Conservation (phyloP, 2,113 vertebrate genomes). For the Nycticorax nycticorax region DNA sequence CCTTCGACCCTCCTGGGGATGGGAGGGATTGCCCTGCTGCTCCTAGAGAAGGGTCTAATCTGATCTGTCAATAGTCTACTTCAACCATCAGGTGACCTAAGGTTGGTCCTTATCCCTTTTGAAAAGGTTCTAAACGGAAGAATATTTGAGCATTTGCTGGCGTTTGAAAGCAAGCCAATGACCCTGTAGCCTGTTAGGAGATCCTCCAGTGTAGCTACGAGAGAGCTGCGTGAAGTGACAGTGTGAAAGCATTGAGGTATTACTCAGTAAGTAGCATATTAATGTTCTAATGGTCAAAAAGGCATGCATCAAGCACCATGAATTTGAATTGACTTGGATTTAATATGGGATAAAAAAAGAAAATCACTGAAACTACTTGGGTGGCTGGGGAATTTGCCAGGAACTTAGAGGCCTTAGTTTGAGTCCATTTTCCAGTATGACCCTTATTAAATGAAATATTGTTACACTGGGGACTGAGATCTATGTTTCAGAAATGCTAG, state of each 20-base stretch:
- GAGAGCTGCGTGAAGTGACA: not conserved
- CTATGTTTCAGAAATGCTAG: not conserved
- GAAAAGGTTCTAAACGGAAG: not conserved
- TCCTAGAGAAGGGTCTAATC: not conserved
- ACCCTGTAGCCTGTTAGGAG: not conserved
- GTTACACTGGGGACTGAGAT: not conserved
- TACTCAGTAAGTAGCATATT: not conserved
- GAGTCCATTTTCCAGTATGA: not conserved
- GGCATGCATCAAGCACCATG: not conserved
- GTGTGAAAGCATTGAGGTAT: not conserved
- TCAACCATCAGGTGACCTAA: not conserved
- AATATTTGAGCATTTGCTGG: not conserved
- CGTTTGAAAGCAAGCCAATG: not conserved
- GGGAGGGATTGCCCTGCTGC: not conserved
- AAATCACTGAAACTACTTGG: not conserved
- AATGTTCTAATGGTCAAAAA: not conserved
- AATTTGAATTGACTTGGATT: not conserved
- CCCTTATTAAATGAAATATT: not conserved
- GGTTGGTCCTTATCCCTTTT: not conserved
- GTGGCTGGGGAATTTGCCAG: not conserved
- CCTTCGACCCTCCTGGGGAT: not conserved
- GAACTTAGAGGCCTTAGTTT: not conserved
- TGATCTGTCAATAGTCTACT: not conserved
- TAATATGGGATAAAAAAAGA: not conserved
- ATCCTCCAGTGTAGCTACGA: not conserved